Base-by-base conservation (phyloP, 2,113 vertebrate genomes). In the Trogon melanurus region DNA sequence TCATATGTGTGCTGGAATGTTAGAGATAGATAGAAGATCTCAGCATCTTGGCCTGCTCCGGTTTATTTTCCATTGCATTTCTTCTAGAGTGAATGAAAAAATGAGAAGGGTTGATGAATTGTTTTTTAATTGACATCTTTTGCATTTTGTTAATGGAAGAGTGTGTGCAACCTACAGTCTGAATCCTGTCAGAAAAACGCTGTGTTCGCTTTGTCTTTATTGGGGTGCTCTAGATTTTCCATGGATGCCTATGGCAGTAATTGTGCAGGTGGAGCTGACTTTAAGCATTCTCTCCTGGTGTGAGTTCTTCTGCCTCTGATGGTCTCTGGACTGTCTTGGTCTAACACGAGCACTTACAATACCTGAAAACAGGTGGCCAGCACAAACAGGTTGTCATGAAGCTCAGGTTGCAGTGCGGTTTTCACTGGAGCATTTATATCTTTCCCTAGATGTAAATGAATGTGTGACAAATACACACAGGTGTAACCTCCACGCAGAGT, bases 371-470 rank as follows among this genome's bases (percentile, higher is more conserved):
- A 82, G 50, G 27, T 38, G 21, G 16, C 26, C 6, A 3, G 65
- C 36, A 81, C 69, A 38, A 65, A 45, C 12, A 56, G n/a, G 36
- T 56, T 94, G 56, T 53, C 44, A 32, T 29, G n/a, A 83, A 78
- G 53, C 34, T 64, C 29, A 51, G 5, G 30, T 27, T 65, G 58
- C 60, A 51, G 4, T 1, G 1, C 34, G 67, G 29, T 65, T 96
- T 92, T 97, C 91, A 86, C 26, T 80, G 56, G 57, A 62, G 32
- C 30, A 1, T 89, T 88, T 91, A 0, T 70, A 5, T 93, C 23
- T 96, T 78, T 93, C 98, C 98, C 76, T 97, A 99, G 99, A 99
- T 96, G 86, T 98, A 47, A 99, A 99, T 65, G 99, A 99, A 96
- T 99, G 99, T 88, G 90, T 97, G 71, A 27, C 91, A 76, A 96